phyloP scores from a whole-genome alignment of 2,113 vertebrate genomes.

The Zapornia atra region DNA sequence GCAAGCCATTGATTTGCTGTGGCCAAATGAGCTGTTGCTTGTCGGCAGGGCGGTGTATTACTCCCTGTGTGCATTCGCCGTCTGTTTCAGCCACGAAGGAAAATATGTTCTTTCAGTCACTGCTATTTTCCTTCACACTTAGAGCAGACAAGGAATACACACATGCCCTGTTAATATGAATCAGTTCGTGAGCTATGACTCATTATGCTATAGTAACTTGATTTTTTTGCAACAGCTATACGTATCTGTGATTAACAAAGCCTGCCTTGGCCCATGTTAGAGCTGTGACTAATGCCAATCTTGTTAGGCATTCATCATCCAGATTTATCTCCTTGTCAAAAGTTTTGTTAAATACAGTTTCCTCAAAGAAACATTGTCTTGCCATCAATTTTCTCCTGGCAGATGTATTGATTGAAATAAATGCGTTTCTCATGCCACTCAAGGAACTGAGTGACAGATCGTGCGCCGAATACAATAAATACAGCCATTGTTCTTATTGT shows the following conservation, averaged over 20 bases:
- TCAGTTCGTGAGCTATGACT: not conserved
- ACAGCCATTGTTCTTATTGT: not conserved
- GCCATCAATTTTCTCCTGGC: not conserved
- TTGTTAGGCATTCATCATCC: not conserved
- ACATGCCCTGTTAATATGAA: not conserved
- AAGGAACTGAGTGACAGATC: not conserved
- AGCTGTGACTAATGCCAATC: not conserved
- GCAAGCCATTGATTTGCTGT: not conserved
- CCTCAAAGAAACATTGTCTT: constrained; percentile 22
- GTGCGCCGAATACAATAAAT: not conserved
- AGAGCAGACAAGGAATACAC: not conserved
- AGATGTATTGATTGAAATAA: constrained; percentile 36
- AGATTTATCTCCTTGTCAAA: constrained; percentile 37
- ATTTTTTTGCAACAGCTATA: not conserved
- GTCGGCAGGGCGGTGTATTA: not conserved
- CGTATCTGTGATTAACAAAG: not conserved
- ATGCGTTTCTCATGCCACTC: not conserved
- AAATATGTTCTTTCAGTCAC: not conserved
- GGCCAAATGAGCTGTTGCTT: not conserved
- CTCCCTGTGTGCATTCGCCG: not conserved
- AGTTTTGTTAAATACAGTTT: constrained; percentile 39
- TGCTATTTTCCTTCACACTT: constrained; percentile 47
- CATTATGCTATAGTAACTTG: not conserved
- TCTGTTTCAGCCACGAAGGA: not conserved
- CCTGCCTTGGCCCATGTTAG: not conserved